Evolutionary conservation across 2,797 vertebrate species (phyloP), one percentile per base, ranked within the genome.

Genomic region (Huso huso): DNA sequence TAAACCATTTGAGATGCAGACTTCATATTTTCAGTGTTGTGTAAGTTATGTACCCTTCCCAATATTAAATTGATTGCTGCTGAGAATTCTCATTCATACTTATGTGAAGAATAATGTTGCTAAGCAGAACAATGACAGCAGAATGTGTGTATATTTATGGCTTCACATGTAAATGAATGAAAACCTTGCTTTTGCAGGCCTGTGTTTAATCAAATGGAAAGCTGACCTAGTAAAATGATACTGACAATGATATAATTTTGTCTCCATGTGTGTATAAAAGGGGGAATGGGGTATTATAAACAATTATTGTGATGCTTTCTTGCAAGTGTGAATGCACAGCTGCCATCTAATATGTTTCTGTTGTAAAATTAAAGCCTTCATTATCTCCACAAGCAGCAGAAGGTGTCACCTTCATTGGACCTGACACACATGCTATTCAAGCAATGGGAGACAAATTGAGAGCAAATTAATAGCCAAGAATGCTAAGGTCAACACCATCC

Each of bases 361-460:
- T 88, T 81, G 71, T 86, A 70, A 88, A 91, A 79, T 83, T 90
- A 78, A 90, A 88, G 71, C 82, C 84, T 91, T 89, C 81, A 81
- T 94, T 92, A 88, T 92, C 88, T 90, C 88, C 78, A 80, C 87
- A 94, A 92, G 94, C 87, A 78, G 88, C 89, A 73, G 85, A 89
- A 90, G 91, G 89, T 88, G 90, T 98, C 86, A 90, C 91, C 89
- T 98, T 98, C 90, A 93, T 93, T 81, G 92, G 94, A 82, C 93
- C 91, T 57, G 95, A 97, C 84, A 94, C 91, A 1, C 83, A 89
- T 68, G 95, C 91, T 84, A 90, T 90, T 88, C 88, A 90, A 85
- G 88, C 92, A 78, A 89, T 94, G 91, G 93, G 92, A 83, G 97
- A 99, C 86, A 98, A 99, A 98, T 99, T 74, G 93, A 99, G 82